Conservation (phyloP, 2,113 vertebrate genomes). For the Hippocampus zosterae region DNA sequence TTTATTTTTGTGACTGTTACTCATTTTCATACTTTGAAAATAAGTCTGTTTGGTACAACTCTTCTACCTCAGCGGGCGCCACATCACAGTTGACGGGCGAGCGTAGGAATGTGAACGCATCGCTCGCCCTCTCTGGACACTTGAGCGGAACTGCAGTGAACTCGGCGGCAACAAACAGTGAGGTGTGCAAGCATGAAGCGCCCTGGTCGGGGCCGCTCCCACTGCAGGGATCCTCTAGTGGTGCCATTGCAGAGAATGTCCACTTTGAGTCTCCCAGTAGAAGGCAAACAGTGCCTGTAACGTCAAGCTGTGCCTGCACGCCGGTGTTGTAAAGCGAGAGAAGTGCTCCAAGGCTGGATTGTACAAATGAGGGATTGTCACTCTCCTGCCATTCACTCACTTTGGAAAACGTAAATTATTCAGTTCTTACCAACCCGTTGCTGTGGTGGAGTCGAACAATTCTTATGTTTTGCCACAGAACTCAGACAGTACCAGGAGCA, state of each 20-base stretch:
- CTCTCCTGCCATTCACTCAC: constrained; percentile 70
- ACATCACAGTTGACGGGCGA: constrained; percentile 50
- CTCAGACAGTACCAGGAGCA: constrained; percentile 61
- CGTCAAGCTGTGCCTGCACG: constrained; percentile 75
- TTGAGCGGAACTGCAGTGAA: constrained; percentile 46
- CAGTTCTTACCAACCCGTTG: constrained; percentile 66
- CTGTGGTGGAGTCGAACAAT: constrained; percentile 69
- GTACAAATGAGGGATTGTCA: constrained; percentile 67
- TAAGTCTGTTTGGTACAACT: constrained; percentile 73
- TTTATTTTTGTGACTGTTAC: constrained; percentile 77
- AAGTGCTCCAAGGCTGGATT: constrained; percentile 62
- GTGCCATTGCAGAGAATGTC: constrained; percentile 77
- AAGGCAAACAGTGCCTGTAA: constrained; percentile 76
- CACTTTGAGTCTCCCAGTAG: constrained; percentile 64
- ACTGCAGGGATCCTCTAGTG: constrained; percentile 46
- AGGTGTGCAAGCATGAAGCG: constrained; percentile 31
- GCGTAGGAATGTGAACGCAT: constrained; percentile 58
- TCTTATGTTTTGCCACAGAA: constrained; percentile 66
- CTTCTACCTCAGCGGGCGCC: constrained; percentile 77
- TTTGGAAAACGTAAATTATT: constrained; percentile 67
- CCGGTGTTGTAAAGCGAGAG: constrained; percentile 56
- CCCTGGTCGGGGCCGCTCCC: constrained; percentile 26
- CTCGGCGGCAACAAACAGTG: constrained; percentile 43
- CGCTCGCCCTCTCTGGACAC: constrained; percentile 43
- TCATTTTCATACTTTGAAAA: constrained; percentile 68